phyloP scores from a whole-genome alignment of 1,140 invertebrate genomes.

The Chymomyza costata region DNA sequence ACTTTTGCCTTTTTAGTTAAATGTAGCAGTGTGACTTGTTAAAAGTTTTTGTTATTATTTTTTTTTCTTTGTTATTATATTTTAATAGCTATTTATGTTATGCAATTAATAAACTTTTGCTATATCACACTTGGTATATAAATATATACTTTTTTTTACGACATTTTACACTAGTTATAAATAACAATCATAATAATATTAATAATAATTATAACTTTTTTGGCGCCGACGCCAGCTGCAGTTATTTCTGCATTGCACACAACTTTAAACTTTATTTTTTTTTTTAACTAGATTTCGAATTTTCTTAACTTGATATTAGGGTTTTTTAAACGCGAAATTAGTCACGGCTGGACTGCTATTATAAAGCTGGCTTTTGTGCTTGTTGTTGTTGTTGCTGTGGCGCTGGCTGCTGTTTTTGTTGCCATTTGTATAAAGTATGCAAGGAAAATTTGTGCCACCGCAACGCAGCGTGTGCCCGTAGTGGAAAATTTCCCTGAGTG shows the following conservation, averaged over 20 bases:
- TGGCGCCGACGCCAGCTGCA: no score
- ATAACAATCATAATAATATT: no score
- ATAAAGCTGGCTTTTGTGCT: background rate
- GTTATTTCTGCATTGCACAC: no score
- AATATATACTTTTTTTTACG: no score
- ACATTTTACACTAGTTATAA: no score
- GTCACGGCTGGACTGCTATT: slow-evolving; percentile 32
- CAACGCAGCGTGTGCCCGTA: no score
- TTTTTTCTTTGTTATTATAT: slow-evolving; percentile 1
- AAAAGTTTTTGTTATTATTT: background rate
- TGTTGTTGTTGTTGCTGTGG: slow-evolving; percentile 21
- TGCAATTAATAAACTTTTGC: no score
- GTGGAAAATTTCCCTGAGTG: no score
- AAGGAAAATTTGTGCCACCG: no score
- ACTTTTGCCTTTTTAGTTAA: background rate
- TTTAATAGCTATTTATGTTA: background rate
- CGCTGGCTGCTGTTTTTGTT: slow-evolving; percentile 18
- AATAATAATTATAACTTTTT: no score
- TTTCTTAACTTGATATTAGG: slow-evolving; percentile 4
- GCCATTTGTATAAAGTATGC: slow-evolving; percentile 5
- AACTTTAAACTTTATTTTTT: slow-evolving; percentile 10
- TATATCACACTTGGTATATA: no score
- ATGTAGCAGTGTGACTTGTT: background rate
- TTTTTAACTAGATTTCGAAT: slow-evolving; percentile 20
- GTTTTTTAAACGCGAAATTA: slow-evolving; percentile 6